phyloP scores from a whole-genome alignment of 2,888 invertebrate genomes.

The Axea sp. region DNA sequence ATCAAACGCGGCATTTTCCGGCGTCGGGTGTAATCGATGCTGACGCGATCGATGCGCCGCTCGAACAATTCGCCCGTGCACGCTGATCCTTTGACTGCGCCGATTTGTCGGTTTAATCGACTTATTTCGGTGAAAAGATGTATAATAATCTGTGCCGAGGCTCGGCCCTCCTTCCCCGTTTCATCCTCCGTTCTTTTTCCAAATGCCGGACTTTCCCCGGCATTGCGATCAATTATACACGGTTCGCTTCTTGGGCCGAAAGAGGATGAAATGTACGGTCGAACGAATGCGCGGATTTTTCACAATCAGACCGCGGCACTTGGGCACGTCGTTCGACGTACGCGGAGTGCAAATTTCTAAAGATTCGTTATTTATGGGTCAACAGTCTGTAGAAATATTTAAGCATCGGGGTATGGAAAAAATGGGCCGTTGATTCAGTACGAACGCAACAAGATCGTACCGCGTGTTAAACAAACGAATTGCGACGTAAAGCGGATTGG shows the following conservation, averaged over 20 bases:
- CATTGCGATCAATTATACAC: slow-evolving; percentile 35
- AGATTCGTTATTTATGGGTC: slow-evolving; percentile 42
- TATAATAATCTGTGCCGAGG: slow-evolving; percentile 45
- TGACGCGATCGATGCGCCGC: slow-evolving; percentile 47
- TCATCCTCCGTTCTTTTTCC: slow-evolving; percentile 7
- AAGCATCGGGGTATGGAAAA: too few relatives aligned
- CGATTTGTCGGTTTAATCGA: slow-evolving; percentile 58
- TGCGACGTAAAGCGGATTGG: too few relatives aligned
- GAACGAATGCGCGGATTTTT: not conserved
- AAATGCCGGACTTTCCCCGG: slow-evolving; percentile 18
- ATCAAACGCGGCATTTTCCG: slow-evolving; percentile 58
- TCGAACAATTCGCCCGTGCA: slow-evolving; percentile 49
- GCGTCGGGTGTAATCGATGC: slow-evolving; percentile 55
- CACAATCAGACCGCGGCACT: too few relatives aligned
- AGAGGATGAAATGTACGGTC: slow-evolving; percentile 5
- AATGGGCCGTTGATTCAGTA: too few relatives aligned
- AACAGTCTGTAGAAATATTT: slow-evolving; percentile 34
- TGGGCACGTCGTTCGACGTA: too few relatives aligned
- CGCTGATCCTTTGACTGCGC: slow-evolving; percentile 59
- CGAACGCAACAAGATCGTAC: too few relatives aligned
- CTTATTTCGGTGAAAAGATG: slow-evolving; percentile 53
- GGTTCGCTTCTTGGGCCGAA: slow-evolving; percentile 20
- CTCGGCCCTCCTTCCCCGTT: slow-evolving; percentile 16
- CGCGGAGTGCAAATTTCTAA: not conserved
- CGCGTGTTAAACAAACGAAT: too few relatives aligned